Evolutionary conservation across 2,888 invertebrate species (phyloP), one percentile per base, ranked within the genome.

Genomic region (Uloborus plumipes): DNA sequence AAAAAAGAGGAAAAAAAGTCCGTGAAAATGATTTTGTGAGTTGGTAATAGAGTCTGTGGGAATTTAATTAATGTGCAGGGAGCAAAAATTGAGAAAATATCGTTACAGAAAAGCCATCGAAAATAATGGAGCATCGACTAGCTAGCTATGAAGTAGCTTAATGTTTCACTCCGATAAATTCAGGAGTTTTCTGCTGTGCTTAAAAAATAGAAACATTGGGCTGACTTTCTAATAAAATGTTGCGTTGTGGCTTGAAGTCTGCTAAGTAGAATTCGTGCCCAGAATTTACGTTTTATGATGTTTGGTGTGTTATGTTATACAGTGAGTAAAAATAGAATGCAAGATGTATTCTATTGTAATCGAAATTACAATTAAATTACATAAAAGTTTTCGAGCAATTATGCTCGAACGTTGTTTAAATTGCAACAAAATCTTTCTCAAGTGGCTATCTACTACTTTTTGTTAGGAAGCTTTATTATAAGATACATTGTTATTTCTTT

Each of bases 11-110:
- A 39, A 64, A 20, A 64, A 20, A 9, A 14, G 22, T 31, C 26
- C 22, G 61, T 47, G 59, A 77, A 76, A 76, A 76, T 76, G 76
- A 76, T 69, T 67, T 76, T 51, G 69, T 59, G 67, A 69, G 69
- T 50, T 62, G 51, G 69, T 77, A 70, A 70, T 70, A 70, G 64
- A 53, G 39, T 70, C 20, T 53, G 53, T 64, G 70, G 64, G 64
- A 70, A 77, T 71, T 77, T 77, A 77, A 77, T 70, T 77, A 77
- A 77, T 70, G 64, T 47, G 53, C 50, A 58, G 55, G 64, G 26
- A 71, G 77, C 58, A 77, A 64, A 71, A 70, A 77, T 71, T 65
- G 55, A 64, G 70, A 51, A 77, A 77, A 65, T 77, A 77, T 77
- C 77, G 70, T 64, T 58, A 64, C 16, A 14, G 61, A 49, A 62